phyloP scores from a whole-genome alignment of 2,888 invertebrate genomes.

The Plemyria rubiginata region DNA sequence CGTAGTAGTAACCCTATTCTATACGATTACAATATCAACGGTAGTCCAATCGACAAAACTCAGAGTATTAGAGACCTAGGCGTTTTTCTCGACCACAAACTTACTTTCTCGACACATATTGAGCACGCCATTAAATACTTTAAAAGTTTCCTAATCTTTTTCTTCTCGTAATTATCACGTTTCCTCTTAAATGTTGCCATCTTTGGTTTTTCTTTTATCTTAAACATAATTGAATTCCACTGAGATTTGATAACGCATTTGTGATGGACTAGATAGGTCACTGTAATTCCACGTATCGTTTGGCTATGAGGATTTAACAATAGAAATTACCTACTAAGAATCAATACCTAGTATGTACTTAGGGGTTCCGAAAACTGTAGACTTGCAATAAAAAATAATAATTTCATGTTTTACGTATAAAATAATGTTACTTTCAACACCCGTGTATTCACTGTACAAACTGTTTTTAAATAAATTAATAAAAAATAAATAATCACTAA shows the following conservation, averaged over 20 bases:
- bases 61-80: too few species aligned
- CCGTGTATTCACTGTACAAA: too few species aligned
- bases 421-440: too few species aligned
- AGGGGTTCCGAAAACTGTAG: not conserved
- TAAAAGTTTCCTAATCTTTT: constrained; percentile 57
- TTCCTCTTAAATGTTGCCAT: constrained; percentile 58
- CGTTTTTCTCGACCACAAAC: too few species aligned
- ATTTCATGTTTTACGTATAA: too few species aligned
- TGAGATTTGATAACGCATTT: not conserved
- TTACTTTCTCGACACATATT: too few species aligned
- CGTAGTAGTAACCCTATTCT: too few species aligned
- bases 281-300: constrained; percentile 6
- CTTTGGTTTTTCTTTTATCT: constrained; percentile 52
- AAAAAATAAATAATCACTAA: too few species aligned
- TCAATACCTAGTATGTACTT: not conserved
- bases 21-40: too few species aligned
- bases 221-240: constrained; percentile 48
- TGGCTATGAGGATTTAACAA: constrained; percentile 14
- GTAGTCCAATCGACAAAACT: too few species aligned
- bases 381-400: not conserved
- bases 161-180: constrained; percentile 58
- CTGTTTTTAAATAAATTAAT: too few species aligned
- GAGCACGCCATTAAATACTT: constrained; percentile 69
- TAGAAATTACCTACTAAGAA: not conserved
- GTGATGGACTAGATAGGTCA: not conserved